Conservation (phyloP, 2,113 vertebrate genomes). For the Sylvilagus bachmani region DNA sequence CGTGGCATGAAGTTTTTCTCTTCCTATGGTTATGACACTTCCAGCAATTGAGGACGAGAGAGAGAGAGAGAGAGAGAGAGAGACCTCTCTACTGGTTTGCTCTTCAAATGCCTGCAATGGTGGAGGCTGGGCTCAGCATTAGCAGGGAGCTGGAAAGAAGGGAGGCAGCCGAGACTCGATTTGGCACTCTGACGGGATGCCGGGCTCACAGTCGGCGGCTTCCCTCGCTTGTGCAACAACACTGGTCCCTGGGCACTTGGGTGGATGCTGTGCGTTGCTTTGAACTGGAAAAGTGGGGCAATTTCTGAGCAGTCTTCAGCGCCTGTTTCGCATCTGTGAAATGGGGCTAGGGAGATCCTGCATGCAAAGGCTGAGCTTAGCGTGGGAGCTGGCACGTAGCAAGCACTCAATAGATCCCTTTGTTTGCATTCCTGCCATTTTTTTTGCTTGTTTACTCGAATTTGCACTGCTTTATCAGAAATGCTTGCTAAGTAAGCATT, state of each 20-base stretch:
- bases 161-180: no score
- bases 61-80: no score
- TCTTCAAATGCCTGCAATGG: no score
- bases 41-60: neutral
- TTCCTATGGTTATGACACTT: conserved; percentile 16
- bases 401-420: neutral
- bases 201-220: no score
- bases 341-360: neutral
- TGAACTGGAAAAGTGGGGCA: neutral
- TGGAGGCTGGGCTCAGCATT: no score
- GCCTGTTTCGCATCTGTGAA: neutral
- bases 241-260: neutral
- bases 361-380: neutral
- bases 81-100: no score
- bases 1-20: neutral
- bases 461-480: neutral
- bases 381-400: neutral
- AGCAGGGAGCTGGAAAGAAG: no score
- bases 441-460: conserved; percentile 6
- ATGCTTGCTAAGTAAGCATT: neutral
- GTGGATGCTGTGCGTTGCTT: neutral
- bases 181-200: no score
- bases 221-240: no score
- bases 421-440: conserved; percentile 5
- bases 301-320: neutral